Evolutionary conservation across 2,888 invertebrate species (phyloP), one percentile per base, ranked within the genome.

Genomic region (Neoitamus cyanurus): DNA sequence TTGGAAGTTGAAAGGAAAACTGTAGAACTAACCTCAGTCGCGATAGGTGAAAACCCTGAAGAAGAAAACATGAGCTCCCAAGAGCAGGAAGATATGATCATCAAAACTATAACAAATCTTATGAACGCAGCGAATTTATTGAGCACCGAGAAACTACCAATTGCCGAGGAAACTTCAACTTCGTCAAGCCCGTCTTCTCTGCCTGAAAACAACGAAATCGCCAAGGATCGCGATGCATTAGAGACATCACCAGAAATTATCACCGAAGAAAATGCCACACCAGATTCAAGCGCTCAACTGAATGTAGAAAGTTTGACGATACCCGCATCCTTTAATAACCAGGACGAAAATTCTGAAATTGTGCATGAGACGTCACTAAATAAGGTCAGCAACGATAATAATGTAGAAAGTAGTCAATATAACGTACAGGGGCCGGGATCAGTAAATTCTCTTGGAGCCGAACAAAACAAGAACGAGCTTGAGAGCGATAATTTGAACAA

Each of bases 91-190:
- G 83, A 83, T 6, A 25, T 83, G n/a, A 83, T 83, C 9, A 75
- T 83, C 3, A 83, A 83, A 20, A 58, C 73, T 7, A 83, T 83
- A 58, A 58, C 72, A 46, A 58, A 75, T n/a, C 58, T 83, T 7
- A 58, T 83, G 9, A 75, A 73, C n/a, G 46, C 73, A 58, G 83
- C 48, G 6, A 83, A 70, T 30, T 72, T 72, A 69, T 30, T 36
- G 9, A 36, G 6, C 7, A 25, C 69, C 0, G 69, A 58, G 9
- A 58, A 58, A 25, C 3, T 58, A 58, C 58, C 25, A 58, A 1
- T 58, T 20, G 5, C 15, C 6, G 58, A 58, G 30, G 30, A 28
- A 46, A 31, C 42, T 31, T n/a, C 25, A 48, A 15, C 58, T 20
- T 1, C 20, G 1, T 2, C 58, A n/a, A 58, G 15, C 1, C 0